A percentile compares a stretch with the other conserved stretches of the same genome.
Conservation (phyloP, 2,888 invertebrate species). For the Microplitis deprimator region DNA sequence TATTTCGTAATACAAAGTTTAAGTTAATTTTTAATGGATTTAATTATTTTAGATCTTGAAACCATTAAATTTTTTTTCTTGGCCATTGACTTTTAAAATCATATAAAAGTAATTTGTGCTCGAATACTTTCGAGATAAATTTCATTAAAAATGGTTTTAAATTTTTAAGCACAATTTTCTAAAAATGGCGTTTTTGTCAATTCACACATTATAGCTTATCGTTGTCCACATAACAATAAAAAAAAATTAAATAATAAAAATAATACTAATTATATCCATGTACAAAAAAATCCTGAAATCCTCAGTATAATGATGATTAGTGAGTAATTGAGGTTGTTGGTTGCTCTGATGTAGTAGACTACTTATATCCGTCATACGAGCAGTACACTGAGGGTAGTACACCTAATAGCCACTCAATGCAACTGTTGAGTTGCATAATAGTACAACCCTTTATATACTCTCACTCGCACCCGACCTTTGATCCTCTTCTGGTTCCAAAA, state of each 20-base stretch:
- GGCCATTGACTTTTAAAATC: too few relatives aligned
- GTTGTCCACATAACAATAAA: not conserved
- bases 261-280: not conserved
- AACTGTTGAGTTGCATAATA: slow-evolving; percentile 59
- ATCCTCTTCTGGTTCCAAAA: slow-evolving; percentile 54
- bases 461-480: slow-evolving; percentile 62
- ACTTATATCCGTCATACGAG: slow-evolving; percentile 13
- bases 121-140: too few relatives aligned
- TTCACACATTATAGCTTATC: too few relatives aligned
- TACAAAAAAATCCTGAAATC: not conserved
- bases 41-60: too few relatives aligned
- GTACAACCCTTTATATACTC: slow-evolving; percentile 58
- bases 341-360: slow-evolving; percentile 1
- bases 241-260: not conserved
- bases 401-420: slow-evolving; percentile 69
- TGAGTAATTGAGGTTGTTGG: not conserved
- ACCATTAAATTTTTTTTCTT: too few relatives aligned
- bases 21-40: too few relatives aligned
- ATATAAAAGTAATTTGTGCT: too few relatives aligned
- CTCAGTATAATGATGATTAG: not conserved
- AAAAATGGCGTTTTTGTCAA: too few relatives aligned
- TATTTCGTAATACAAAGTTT: too few relatives aligned
- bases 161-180: too few relatives aligned
- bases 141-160: too few relatives aligned
- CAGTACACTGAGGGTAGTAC: slow-evolving; percentile 48